Conservation (phyloP, 2,888 invertebrate species). For the Lepidocyrtoides sp. region DNA sequence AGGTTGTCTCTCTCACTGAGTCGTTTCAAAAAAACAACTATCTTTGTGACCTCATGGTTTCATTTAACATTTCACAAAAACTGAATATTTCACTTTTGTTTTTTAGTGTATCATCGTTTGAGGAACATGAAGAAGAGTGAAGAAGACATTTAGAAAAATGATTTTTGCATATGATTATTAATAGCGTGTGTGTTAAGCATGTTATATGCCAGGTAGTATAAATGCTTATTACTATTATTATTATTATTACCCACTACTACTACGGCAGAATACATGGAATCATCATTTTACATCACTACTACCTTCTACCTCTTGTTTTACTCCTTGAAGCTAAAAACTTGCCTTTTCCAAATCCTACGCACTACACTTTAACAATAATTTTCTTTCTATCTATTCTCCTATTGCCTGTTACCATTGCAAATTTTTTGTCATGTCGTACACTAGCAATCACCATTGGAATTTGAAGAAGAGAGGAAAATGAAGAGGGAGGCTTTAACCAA, state of each 20-base stretch:
- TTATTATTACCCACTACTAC: background rate
- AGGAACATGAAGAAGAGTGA: constrained; percentile 42
- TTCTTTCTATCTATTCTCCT: background rate
- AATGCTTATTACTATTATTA: background rate
- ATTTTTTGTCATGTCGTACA: background rate
- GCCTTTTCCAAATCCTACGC: constrained; percentile 71
- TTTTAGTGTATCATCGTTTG: constrained; percentile 17
- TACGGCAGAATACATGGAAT: too few species aligned
- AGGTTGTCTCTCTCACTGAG: too few species aligned
- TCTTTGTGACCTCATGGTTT: too few species aligned
- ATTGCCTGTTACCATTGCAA: background rate
- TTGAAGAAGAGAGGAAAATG: too few species aligned
- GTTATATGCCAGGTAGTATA: background rate
- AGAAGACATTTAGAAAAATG: constrained; percentile 50
- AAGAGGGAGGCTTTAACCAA: too few species aligned
- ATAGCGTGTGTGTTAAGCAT: background rate
- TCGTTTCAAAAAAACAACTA: too few species aligned
- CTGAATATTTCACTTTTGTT: background rate
- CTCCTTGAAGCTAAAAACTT: constrained; percentile 51
- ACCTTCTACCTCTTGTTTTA: background rate
- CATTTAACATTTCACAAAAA: too few species aligned
- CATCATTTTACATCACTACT: background rate
- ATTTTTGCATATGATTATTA: constrained; percentile 28
- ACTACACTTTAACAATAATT: constrained; percentile 43
- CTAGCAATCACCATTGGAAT: too few species aligned